A percentile compares a stretch with the other conserved stretches of the same genome.
Conservation (phyloP, 2,888 invertebrate species). For the Ellobium chinense region DNA sequence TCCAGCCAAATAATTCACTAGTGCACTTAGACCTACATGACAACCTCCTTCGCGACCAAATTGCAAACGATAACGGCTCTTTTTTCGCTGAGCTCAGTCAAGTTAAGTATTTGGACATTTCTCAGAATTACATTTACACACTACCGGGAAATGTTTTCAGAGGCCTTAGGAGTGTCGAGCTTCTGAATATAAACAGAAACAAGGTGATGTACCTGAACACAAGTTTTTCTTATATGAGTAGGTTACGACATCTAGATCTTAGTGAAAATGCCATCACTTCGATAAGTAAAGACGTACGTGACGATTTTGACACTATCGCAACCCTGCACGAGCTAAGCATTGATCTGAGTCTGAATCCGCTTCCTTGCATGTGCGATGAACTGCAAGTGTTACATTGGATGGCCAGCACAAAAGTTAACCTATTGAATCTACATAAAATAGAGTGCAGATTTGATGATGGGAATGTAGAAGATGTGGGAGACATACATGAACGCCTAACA, state of each 20-base stretch:
- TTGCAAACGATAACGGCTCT: background rate
- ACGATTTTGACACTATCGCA: conserved; percentile 6
- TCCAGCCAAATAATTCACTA: no score
- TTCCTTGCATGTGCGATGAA: conserved; percentile 20
- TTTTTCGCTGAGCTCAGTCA: background rate
- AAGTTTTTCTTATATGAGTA: conserved; percentile 3
- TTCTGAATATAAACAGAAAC: background rate
- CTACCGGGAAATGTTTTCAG: background rate
- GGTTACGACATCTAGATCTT: background rate
- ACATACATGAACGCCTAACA: no score
- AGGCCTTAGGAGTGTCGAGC: background rate
- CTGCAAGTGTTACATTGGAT: conserved; percentile 30
- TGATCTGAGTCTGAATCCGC: conserved; percentile 1
- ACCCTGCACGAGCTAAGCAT: background rate
- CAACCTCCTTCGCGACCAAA: conserved; percentile 2
- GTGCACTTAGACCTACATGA: no score
- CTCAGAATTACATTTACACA: conserved; percentile 5
- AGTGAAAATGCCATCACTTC: background rate
- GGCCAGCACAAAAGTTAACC: background rate
- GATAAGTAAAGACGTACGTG: background rate
- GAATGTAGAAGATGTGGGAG: no score
- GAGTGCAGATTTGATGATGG: no score
- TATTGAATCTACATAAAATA: background rate
- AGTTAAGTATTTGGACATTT: conserved; percentile 5
- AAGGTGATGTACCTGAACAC: background rate